Base-by-base conservation (phyloP, 2,888 invertebrate species). In the Yponomeuta cagnagella region DNA sequence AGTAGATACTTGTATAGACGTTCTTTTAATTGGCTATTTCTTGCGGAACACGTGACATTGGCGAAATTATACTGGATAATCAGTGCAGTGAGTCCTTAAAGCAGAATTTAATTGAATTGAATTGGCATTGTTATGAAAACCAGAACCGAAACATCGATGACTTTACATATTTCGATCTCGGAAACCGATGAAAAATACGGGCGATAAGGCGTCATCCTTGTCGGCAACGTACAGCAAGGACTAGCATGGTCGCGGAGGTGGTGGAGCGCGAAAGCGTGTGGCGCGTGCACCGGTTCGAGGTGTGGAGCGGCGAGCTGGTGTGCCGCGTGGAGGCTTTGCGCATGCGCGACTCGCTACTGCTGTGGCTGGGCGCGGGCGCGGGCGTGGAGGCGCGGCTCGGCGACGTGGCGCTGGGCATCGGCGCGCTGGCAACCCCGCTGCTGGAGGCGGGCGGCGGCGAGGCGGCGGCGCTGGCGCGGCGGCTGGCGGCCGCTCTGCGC, bases 281-380 rank as follows among this genome's bases (percentile, higher is more conserved):
- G 90, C 76, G 75, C 30, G 76, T 86, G 31, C 85, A 82, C 70
- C 76, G 84, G 71, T 88, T 88, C 73, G 83, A 85, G 74, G 82
- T 89, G 74, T 81, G 83, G 79, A 82, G 82, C 72, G 81, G 86
- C 2, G 83, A 83, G 73, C 73, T 81, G 71, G 72, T 86, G 72
- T 84, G 86, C 68, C 79, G 78, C 70, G 83, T 77, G 48, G 80
- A 77, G 69, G 82, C 79, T 37, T 74, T 89, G 72, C 82, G 81
- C 33, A 82, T 84, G 78, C 74, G 78, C 63, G 84, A 80, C 63
- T 85, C 85, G 52, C 74, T 87, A 73, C 79, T 89, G 72, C 73
- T 89, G 76, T 90, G 90, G 90, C 70, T 86, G 58, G 87, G 86
- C 12, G 72, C 72, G 15, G 78, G 31, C 71, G 76, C 6, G 10